Evolutionary conservation across 23 tunicate genomes (phyloP).

Genomic region (Botrylloides violaceus): DNA sequence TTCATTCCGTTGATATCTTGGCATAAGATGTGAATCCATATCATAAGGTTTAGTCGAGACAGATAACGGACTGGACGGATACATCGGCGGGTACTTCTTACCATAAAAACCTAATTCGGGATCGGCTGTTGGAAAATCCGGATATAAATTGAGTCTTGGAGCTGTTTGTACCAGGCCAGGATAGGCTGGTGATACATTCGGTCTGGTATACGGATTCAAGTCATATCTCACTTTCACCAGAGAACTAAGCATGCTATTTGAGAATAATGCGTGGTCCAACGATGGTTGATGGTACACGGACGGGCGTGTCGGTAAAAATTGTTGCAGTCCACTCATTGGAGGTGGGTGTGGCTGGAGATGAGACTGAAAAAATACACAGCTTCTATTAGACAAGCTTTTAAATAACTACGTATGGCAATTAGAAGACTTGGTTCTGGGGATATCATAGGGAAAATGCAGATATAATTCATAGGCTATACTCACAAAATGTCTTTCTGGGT

Average conservation of each 20-base stretch:
- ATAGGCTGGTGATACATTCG: neutral
- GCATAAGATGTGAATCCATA: neutral
- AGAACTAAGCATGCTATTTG: neutral
- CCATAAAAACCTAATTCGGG: neutral
- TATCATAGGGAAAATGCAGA: no score
- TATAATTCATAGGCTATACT: no score
- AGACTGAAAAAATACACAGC: no score
- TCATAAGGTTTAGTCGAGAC: no score
- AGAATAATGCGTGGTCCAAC: neutral
- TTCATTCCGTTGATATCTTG: neutral
- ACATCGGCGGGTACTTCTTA: neutral
- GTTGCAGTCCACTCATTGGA: neutral
- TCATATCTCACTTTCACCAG: neutral
- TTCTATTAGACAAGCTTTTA: no score
- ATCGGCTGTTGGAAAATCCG: no score
- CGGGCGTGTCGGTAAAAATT: neutral
- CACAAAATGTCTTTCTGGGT: neutral
- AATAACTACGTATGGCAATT: no score
- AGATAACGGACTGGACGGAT: neutral
- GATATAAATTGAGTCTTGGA: neutral
- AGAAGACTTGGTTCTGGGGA: no score
- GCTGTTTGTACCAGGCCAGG: neutral
- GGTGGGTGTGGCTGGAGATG: neutral
- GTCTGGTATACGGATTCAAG: neutral
- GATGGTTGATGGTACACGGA: neutral